Base-by-base conservation (phyloP, 92 coral and sea anemone species). In the Porites evermanni region DNA sequence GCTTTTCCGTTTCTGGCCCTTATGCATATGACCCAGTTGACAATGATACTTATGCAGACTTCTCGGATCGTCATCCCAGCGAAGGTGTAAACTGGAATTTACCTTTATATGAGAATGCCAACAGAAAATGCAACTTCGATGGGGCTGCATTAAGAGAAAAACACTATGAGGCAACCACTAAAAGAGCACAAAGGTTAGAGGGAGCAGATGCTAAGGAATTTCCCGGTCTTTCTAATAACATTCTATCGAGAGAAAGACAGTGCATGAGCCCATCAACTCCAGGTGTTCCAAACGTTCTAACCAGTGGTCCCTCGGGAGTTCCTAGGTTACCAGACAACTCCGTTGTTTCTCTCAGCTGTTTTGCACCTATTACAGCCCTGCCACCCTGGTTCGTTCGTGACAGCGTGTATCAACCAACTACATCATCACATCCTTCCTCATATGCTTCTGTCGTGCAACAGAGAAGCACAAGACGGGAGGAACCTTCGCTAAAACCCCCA, bases 1-100 rank as follows among this genome's bases (percentile, higher is more conserved):
- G 94, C 8, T 91, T 88, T 84, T 68, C 94, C 1, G 71, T 91
- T 14, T 79, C 86, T 50, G 94, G 94, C 7, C 94, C 94, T 1
- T 92, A 88, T 53, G 94, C 94, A 2, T 92, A 80, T 21, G 94
- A 92, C 59, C 94, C 94, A 24, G 79, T 92, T 9, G 89, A 92
- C 53, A 79, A 81, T 0, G 94, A 92, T 52, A 77, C 63, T 4
- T 88, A 88, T 74, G 64, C 71, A 21, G 21, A 21, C 21, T 21
- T 21, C 58, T 53, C 44, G 29, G 16, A 84, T 23, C 67, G 53
- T 44, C 32, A 58, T n/a, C 23, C 71, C 23, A 52, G 65, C 3
- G 44, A 56, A 80, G 29, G 64, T 8, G 1, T 16, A 64, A 2
- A 20, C 6, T 6, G 10, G 23, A 26, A 53, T 17, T 14, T 20